These are phyloP conservation scores for Falco columbarius DNA, from an alignment of 2,797 vertebrate genomes.

Conservation along the genomic window DNA sequence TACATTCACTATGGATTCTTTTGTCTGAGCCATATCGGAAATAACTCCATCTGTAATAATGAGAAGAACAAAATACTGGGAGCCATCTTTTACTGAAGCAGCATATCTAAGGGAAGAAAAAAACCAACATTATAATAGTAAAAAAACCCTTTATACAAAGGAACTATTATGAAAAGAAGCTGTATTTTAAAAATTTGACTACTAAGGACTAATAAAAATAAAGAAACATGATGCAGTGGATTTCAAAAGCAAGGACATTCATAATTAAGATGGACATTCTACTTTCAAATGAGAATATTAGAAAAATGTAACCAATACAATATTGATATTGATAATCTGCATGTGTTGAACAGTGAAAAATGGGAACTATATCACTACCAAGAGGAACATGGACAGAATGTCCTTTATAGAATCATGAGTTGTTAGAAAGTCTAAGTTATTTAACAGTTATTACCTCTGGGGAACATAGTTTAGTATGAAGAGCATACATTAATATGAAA, in stretches of 20 bases:
- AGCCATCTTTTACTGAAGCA: conserved; percentile 93
- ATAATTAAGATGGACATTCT: background rate
- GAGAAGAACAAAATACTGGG: conserved; percentile 97
- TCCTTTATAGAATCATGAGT: background rate
- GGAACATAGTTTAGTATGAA: background rate
- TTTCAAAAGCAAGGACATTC: background rate
- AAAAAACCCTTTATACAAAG: background rate
- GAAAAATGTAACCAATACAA: background rate
- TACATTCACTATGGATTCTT: conserved; percentile 97
- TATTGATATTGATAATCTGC: background rate
- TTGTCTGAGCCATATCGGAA: conserved; percentile 98
- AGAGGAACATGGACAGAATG: background rate
- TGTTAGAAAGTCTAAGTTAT: background rate
- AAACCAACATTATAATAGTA: background rate
- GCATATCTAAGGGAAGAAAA: conserved; percentile 85
- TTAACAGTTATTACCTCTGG: background rate
- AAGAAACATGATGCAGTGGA: background rate
- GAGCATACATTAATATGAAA: background rate
- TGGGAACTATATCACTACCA: background rate
- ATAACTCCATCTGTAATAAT: conserved; percentile 98
- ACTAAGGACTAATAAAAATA: background rate
- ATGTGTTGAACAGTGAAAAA: background rate
- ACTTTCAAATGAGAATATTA: background rate
- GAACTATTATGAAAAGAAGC: background rate
- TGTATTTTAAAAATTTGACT: background rate